Conservation (phyloP, 37 sponge, comb jelly and placozoan genomes). For the Petrosia ficiformis region DNA sequence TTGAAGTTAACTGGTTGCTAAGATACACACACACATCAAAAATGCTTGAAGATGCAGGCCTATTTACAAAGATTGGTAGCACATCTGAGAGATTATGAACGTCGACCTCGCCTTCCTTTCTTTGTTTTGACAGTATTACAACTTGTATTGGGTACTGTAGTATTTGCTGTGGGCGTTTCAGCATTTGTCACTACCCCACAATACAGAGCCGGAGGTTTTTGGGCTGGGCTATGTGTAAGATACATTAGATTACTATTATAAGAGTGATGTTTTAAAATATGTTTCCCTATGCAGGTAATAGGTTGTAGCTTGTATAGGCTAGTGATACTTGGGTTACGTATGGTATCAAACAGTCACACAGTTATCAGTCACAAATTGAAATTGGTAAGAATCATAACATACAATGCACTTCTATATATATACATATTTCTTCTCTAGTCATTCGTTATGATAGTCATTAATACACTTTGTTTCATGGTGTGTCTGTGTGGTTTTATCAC, state of each 20-base stretch:
- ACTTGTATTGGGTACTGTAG: neutral
- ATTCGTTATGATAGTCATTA: too few relatives aligned
- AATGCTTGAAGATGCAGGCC: neutral
- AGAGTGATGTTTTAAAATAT: neutral
- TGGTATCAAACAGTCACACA: neutral
- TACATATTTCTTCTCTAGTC: too few relatives aligned
- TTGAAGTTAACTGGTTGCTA: neutral
- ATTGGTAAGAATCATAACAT: conserved; percentile 7
- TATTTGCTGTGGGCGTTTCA: conserved; percentile 17
- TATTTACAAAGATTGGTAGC: neutral
- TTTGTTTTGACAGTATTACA: neutral
- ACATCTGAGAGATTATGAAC: neutral
- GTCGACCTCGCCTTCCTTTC: neutral
- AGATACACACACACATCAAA: neutral
- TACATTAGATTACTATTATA: too few relatives aligned
- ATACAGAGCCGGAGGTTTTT: conserved; percentile 19
- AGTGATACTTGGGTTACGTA: neutral
- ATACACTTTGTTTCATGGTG: neutral
- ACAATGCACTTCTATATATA: neutral
- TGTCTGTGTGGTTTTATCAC: neutral
- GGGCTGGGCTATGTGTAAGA: conserved; percentile 29
- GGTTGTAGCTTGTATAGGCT: neutral
- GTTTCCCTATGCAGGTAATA: neutral
- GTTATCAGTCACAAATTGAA: neutral
- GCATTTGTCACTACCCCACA: conserved; percentile 13